Percentiles rank a stretch among this genome's conserved stretches.
These are phyloP conservation scores for Herminia tarsipennalis DNA, from an alignment of 2,888 invertebrate genomes.

Conservation along the genomic window DNA sequence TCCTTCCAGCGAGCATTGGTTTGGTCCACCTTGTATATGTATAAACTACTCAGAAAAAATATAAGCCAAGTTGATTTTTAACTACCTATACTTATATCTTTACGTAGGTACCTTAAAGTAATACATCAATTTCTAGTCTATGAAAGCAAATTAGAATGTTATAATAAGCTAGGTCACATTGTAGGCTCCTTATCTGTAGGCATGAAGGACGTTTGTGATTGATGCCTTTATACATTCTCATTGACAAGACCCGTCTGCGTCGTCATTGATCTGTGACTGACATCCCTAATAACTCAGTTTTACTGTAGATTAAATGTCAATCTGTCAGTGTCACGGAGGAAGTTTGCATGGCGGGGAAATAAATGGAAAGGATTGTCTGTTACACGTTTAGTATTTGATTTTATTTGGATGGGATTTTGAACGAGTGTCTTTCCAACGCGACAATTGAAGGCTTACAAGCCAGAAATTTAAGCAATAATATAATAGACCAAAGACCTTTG, in stretches of 20 bases:
- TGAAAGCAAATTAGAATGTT: neutral
- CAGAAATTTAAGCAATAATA: too few relatives aligned
- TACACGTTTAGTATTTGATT: neutral
- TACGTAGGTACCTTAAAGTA: neutral
- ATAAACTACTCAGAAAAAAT: too few relatives aligned
- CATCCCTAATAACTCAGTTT: slow-evolving; percentile 27
- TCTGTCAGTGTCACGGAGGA: slow-evolving; percentile 30
- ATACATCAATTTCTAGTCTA: neutral
- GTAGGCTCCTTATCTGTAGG: neutral
- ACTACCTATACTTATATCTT: neutral
- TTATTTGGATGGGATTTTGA: neutral
- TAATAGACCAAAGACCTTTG: too few relatives aligned
- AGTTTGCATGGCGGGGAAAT: slow-evolving; percentile 32
- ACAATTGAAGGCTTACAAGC: too few relatives aligned
- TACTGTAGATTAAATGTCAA: slow-evolving; percentile 38
- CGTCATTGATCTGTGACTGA: slow-evolving; percentile 21
- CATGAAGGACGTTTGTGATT: neutral
- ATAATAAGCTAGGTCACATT: neutral
- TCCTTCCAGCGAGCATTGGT: too few relatives aligned
- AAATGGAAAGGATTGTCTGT: slow-evolving; percentile 17
- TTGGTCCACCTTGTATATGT: too few relatives aligned
- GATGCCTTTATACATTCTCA: slow-evolving; percentile 8
- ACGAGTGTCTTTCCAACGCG: too few relatives aligned
- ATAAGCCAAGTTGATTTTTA: too few relatives aligned
- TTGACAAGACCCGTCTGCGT: slow-evolving; percentile 7